Conservation (phyloP, 2,888 invertebrate genomes). For the Apocheima hispidaria region DNA sequence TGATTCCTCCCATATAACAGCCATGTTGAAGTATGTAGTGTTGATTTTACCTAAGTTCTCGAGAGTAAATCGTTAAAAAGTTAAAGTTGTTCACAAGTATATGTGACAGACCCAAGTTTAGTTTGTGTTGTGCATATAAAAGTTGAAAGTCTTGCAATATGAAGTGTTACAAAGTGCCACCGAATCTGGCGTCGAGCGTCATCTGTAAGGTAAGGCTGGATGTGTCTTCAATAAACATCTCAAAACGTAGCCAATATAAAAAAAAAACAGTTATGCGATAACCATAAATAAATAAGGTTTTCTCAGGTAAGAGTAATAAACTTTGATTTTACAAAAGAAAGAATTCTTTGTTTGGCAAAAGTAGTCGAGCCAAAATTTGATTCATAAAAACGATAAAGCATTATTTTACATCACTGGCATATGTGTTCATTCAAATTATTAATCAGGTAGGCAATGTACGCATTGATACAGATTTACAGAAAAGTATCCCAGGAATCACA, state of each 20-base stretch:
- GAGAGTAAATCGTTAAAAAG: constrained; percentile 81
- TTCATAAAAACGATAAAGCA: background rate
- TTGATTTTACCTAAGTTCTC: constrained; percentile 83
- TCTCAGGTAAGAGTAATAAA: background rate
- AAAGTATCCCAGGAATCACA: background rate
- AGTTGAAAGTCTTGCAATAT: constrained; percentile 82
- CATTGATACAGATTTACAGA: constrained; percentile 7
- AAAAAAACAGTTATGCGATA: too few relatives aligned
- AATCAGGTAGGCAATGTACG: constrained; percentile 3
- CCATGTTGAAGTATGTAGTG: constrained; percentile 84
- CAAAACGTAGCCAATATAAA: constrained; percentile 69
- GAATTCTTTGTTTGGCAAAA: background rate
- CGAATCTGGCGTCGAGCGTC: constrained; percentile 84
- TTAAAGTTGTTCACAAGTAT: constrained; percentile 83
- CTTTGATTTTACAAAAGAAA: background rate
- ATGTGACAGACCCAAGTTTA: constrained; percentile 84
- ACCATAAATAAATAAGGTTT: background rate
- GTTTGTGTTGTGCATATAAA: constrained; percentile 84
- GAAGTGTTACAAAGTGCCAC: constrained; percentile 85
- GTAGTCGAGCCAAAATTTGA: background rate
- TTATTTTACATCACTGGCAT: background rate
- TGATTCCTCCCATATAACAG: constrained; percentile 85
- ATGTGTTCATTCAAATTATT: constrained; percentile 1
- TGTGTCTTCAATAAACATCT: constrained; percentile 84
- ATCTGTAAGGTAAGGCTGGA: constrained; percentile 85